Evolutionary conservation across 92 coral and sea anemone genomes (phyloP), one percentile per base, ranked within the genome.

Genomic region (Porites divaricata): DNA sequence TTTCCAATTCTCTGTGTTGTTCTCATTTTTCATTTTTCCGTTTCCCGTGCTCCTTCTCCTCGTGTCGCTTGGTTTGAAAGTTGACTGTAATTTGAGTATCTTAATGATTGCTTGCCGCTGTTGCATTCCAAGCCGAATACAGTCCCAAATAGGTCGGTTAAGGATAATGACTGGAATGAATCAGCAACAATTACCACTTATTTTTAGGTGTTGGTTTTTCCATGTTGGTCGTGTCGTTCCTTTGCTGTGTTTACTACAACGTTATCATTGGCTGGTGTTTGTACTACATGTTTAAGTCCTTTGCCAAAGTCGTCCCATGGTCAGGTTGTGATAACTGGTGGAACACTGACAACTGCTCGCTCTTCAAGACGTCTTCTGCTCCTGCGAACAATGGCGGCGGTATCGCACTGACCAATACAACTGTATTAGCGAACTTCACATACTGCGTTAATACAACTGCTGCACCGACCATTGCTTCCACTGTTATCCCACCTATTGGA

Each of bases 251-350:
- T 23, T 97, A 97, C 82, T 97, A 97, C 84, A 97, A 97, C 81
- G 99, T 97, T 63, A 97, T 97, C 85, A 97, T 97, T 67, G 93
- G 95, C 2, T 97, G 99, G 99, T 97, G 99, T 81, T 84, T 97
- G 83, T 97, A 97, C 83, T 97, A 94, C 85, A 92, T 97, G 67
- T 94, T 93, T 91, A 94, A 94, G 83, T 97, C 99, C 26, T 93
- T 97, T 79, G 92, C 91, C 48, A 87, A 87, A 28, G 91, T 92
- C 48, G 99, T 97, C 54, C 99, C 99, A 22, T 97, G 99, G 99
- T 90, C 89, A 67, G 35, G 81, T 75, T 97, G 99, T 83, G 84
- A 83, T 61, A 97, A 97, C 82, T 83, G 83, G 91, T 97, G 99
- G 99, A 97, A 97, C 80, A 97, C 98, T 15, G 88, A 85, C 13